phyloP scores from a whole-genome alignment of 2,888 invertebrate species.

The Noctua janthe region DNA sequence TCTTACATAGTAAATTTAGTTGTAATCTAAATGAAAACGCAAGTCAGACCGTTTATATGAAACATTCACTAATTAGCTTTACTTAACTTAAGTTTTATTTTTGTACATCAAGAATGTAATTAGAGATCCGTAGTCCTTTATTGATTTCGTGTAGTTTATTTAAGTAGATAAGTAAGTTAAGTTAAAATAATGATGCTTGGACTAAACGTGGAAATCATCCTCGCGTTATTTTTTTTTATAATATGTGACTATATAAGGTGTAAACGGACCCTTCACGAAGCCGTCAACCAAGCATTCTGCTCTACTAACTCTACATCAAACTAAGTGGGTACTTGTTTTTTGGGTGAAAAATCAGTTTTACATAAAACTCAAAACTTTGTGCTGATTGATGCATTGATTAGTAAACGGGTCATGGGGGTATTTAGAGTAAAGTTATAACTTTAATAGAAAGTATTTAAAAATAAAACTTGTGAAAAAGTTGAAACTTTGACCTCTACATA shows the following conservation, averaged over 20 bases:
- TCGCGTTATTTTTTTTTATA: not conserved
- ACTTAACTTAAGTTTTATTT: constrained; percentile 2
- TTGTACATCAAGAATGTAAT: not conserved
- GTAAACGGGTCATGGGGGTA: not conserved
- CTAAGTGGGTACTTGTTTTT: too few relatives aligned
- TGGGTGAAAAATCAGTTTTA: too few relatives aligned
- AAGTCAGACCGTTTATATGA: constrained; percentile 15
- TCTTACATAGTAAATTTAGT: not conserved
- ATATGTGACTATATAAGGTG: not conserved
- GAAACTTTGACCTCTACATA: too few relatives aligned
- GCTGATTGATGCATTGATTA: not conserved
- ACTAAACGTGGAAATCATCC: not conserved
- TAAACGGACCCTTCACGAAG: not conserved
- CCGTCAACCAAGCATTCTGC: not conserved
- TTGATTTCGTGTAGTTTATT: not conserved
- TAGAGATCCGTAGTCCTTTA: constrained; percentile 3
- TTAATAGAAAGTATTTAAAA: too few relatives aligned
- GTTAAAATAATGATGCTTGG: not conserved
- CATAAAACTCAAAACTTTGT: too few relatives aligned
- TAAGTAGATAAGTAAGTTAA: not conserved
- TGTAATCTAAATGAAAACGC: not conserved
- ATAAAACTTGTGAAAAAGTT: too few relatives aligned
- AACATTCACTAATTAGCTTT: not conserved
- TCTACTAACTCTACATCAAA: too few relatives aligned
- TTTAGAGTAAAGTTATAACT: too few relatives aligned